These are phyloP conservation scores for Ornithorhynchus anatinus DNA, from an alignment of 2,113 vertebrate species.

Conservation along the genomic window DNA sequence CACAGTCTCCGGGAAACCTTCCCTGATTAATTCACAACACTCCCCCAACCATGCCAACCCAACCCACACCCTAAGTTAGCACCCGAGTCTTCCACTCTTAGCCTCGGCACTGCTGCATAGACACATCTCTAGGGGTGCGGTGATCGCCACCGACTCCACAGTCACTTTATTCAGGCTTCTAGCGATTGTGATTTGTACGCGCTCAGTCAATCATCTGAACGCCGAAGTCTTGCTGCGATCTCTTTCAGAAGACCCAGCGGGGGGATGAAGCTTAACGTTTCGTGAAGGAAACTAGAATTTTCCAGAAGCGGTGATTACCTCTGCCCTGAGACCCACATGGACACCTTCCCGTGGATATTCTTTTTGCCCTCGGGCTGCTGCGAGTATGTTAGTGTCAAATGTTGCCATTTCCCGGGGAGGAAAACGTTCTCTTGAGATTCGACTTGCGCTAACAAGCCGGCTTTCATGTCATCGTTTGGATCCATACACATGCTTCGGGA, in stretches of 20 bases:
- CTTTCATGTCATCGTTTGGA: slow-evolving; percentile 91
- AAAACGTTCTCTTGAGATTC: slow-evolving; percentile 85
- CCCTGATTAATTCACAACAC: too few relatives aligned
- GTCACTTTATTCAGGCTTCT: too few relatives aligned
- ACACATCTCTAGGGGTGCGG: too few relatives aligned
- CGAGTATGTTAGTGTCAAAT: slow-evolving; percentile 87
- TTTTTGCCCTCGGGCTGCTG: slow-evolving; percentile 93
- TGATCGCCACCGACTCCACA: too few relatives aligned
- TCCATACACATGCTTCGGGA: slow-evolving; percentile 85
- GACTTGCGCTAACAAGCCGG: slow-evolving; percentile 86
- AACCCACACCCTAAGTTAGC: too few relatives aligned
- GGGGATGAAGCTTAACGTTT: not conserved
- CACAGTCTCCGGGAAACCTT: too few relatives aligned
- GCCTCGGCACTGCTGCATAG: too few relatives aligned
- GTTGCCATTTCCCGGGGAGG: slow-evolving; percentile 84
- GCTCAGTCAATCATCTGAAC: too few relatives aligned
- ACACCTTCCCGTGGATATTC: slow-evolving; percentile 82
- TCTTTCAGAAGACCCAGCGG: not conserved
- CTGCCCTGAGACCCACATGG: slow-evolving; percentile 91
- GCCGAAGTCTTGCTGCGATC: not conserved
- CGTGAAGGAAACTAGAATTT: not conserved
- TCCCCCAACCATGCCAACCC: too few relatives aligned
- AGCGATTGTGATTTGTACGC: too few relatives aligned
- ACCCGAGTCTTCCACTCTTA: too few relatives aligned
- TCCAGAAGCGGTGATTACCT: slow-evolving; percentile 71